A percentile compares a stretch with the other conserved stretches of the same genome.
These are phyloP conservation scores for Camponotus vicinus DNA, from an alignment of 1,140 invertebrate species.

Conservation along the genomic window DNA sequence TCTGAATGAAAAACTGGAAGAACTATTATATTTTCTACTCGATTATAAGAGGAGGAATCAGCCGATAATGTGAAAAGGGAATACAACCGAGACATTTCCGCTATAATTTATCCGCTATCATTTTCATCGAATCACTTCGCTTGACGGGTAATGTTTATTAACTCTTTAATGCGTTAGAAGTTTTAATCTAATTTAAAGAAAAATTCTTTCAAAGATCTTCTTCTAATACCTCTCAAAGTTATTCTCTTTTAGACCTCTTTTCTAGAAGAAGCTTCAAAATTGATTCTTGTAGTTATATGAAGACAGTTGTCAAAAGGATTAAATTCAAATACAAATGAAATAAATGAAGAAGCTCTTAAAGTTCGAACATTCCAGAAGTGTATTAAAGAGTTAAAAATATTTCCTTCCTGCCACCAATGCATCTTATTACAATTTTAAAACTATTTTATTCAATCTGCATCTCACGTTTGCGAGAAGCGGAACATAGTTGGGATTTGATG, in stretches of 20 bases:
- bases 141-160: conserved; percentile 3
- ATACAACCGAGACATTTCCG: not conserved
- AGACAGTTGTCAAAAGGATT: too few relatives aligned
- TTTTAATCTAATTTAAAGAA: conserved; percentile 1
- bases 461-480: conserved; percentile 3
- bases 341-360: not conserved
- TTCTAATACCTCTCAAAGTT: not conserved
- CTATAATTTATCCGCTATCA: not conserved
- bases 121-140: not conserved
- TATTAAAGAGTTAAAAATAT: conserved; percentile 16
- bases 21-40: conserved; percentile 12
- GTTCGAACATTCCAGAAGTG: not conserved
- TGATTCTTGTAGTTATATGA: too few relatives aligned
- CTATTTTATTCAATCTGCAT: conserved; percentile 4
- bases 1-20: conserved; percentile 4
- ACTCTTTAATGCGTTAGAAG: not conserved
- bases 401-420: not conserved
- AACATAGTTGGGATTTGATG: conserved; percentile 24
- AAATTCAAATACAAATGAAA: not conserved
- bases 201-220: not conserved
- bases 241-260: not conserved
- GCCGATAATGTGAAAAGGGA: conserved; percentile 8
- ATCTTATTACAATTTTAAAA: conserved; percentile 9
- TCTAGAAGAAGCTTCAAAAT: too few relatives aligned
- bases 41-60: not conserved